Percentiles rank a stretch among this genome's conserved stretches.
phyloP scores from a whole-genome alignment of 37 sponge, comb jelly and placozoan genomes.

The Cladorhizidae sp. region DNA sequence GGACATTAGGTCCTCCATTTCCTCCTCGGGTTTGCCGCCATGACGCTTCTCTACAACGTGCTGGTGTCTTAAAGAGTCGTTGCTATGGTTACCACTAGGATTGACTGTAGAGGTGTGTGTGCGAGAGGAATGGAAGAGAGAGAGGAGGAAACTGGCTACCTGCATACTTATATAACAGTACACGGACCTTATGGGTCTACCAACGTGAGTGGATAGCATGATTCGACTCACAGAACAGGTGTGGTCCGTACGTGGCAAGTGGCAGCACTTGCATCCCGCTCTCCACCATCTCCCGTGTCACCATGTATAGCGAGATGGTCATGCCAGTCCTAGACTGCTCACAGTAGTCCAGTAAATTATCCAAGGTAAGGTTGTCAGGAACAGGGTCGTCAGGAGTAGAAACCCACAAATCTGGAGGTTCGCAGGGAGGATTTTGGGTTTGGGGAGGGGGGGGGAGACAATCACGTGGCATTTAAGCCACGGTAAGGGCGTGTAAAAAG shows the following conservation, averaged over 20 bases:
- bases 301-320: slow-evolving; percentile 32
- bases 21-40: not conserved
- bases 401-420: slow-evolving; percentile 41
- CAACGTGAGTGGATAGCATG: too few species aligned
- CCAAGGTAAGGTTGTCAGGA: slow-evolving; percentile 57
- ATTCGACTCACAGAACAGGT: slow-evolving; percentile 47
- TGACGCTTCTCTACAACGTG: not conserved
- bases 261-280: slow-evolving; percentile 22
- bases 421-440: too few species aligned
- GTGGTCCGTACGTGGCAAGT: slow-evolving; percentile 20
- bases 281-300: slow-evolving; percentile 48
- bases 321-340: not conserved
- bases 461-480: too few species aligned
- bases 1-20: not conserved
- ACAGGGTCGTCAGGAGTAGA: slow-evolving; percentile 14
- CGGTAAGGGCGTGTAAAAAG: too few species aligned
- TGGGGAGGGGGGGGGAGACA: too few species aligned
- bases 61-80: not conserved
- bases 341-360: slow-evolving; percentile 58
- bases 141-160: too few species aligned
- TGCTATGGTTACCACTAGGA: not conserved
- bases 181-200: too few species aligned
- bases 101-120: not conserved
- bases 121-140: too few species aligned
- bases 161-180: too few species aligned